Base-by-base conservation (phyloP, 2,888 invertebrate genomes). In the Taenaris catops region DNA sequence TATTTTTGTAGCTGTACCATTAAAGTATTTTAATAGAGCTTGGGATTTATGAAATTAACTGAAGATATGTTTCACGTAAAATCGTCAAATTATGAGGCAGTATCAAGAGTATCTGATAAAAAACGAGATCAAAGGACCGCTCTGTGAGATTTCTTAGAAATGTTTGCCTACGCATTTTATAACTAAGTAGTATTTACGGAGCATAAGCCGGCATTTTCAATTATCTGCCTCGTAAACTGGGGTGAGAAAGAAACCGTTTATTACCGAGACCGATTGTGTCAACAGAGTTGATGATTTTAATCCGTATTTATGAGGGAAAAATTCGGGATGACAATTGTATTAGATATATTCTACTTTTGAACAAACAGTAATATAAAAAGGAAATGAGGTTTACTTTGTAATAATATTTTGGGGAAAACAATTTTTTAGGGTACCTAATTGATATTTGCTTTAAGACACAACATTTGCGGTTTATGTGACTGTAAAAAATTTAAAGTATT, bases 121-220 rank as follows among this genome's bases (percentile, higher is more conserved):
- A 19, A 36, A 26, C 38, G 40, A 55, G 54, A 59, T 58, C 59
- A 60, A 59, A 53, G n/a, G 57, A 53, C 44, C 57, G 55, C 55
- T 58, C 51, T 44, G 44, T 37, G 41, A 47, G 45, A 53, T 57
- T 53, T 49, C 53, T 55, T 58, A 58, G 49, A 51, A 44, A 53
- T 52, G 43, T 49, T 51, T 46, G 32, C 43, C 39, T 26, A 40
- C 26, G 32, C 35, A 25, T 44, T 44, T 35, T 49, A 41, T 35
- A 44, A 38, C 32, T 41, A 38, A 37, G 25, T 23, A 14, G 31
- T 23, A 41, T 37, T 46, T 48, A 44, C 24, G 25, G 24, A 33
- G 40, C 38, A 40, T 36, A 44, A 44, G 39, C 41, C 26, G 47
- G 38, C 39, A 38, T 40, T 37, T 38, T 40, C 40, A 43, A 35